phyloP scores from a whole-genome alignment of 92 coral and sea anemone genomes.

The Chrysogorgia sp. region DNA sequence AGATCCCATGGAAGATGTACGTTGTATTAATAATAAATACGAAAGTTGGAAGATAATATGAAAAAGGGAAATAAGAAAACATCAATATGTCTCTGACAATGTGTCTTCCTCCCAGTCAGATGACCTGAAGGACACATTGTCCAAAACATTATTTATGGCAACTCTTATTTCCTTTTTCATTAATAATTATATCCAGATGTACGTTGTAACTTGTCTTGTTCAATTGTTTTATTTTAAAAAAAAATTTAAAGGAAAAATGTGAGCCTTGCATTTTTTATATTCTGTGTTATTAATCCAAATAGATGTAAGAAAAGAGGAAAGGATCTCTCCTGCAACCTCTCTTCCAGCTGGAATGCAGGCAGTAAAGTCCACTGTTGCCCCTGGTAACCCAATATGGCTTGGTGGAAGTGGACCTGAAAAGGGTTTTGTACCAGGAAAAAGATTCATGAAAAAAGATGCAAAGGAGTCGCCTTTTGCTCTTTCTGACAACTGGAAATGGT shows the following conservation, averaged over 20 bases:
- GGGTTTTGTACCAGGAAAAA: constrained; percentile 69
- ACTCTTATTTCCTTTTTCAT: too few relatives aligned
- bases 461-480: constrained; percentile 70
- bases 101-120: too few relatives aligned
- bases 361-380: not conserved
- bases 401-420: constrained; percentile 79
- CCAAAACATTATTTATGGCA: too few relatives aligned
- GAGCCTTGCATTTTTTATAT: not conserved
- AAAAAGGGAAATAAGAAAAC: not conserved
- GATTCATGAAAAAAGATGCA: constrained; percentile 57
- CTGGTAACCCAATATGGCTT: constrained; percentile 70
- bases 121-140: too few relatives aligned
- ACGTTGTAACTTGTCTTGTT: too few relatives aligned
- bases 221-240: too few relatives aligned
- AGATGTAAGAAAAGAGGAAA: constrained; percentile 23
- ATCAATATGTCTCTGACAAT: not conserved
- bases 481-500: constrained; percentile 60
- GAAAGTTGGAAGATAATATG: not conserved
- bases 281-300: not conserved
- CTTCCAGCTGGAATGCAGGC: constrained; percentile 26
- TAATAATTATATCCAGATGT: too few relatives aligned
- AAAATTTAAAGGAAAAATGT: too few relatives aligned
- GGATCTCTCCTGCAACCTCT: constrained; percentile 20
- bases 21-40: not conserved
- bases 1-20: constrained; percentile 39